Evolutionary conservation across 2,888 invertebrate species (phyloP), one percentile per base, ranked within the genome.

Genomic region (Troides oblongomaculatus): DNA sequence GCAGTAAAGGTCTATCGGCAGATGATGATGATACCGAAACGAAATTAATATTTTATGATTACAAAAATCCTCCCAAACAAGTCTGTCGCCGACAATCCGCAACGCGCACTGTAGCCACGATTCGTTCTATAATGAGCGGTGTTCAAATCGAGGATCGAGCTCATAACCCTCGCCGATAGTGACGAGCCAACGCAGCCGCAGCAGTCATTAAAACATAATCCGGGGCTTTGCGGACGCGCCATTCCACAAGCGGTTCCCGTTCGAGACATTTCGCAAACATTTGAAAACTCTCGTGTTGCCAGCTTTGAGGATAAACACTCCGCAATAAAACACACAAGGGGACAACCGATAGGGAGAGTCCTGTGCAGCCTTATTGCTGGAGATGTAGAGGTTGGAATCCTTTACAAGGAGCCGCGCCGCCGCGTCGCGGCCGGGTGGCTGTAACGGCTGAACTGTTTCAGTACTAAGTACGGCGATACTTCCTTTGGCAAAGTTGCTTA

Each of bases 381-480:
- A 18, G 17, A 17, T n/a, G n/a, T 78, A 79, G 72, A 74, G 78
- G 69, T 72, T 30, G 71, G 50, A 75, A 72, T 79, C 56, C 66
- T 69, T 64, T 64, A 69, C 67, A 71, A 71, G 14, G 46, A 30
- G 14, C 12, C 39, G 39, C 46, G 68, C 69, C 57, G 66, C 53
- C 69, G 23, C 74, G 75, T 79, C 80, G 84, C 77, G 86, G 79
- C 75, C 79, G 80, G 78, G 77, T 75, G 75, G 78, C 77, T 80
- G 84, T 78, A 80, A 82, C 81, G 86, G 81, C 83, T 84, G 79
- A 85, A 80, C 81, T 76, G 84, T 78, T 87, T 85, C 81, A 84
- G 82, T 84, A 80, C 75, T 79, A 81, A 80, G 83, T 80, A 81
- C 79, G 70, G 68, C 65, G 68, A 64, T 71, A 79, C 79, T 81